Conservation (phyloP, 2,888 invertebrate species). For the Polia nebulosa region DNA sequence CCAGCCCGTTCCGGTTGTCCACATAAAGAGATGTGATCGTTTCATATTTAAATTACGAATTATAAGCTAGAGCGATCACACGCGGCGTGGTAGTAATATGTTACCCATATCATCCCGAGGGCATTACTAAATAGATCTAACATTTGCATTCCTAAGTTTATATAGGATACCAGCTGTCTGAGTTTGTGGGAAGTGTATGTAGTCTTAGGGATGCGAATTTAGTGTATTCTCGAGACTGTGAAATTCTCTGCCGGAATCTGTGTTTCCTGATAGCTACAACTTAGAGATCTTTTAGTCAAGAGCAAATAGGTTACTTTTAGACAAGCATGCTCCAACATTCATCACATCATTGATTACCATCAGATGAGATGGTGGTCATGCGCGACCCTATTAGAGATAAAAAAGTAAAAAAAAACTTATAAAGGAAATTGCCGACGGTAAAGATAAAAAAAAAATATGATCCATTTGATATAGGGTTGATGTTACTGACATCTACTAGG, state of each 20-base stretch:
- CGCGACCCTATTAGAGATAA: no score
- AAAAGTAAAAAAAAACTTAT: no score
- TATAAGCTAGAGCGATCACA: slow-evolving; percentile 66
- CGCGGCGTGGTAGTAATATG: slow-evolving; percentile 48
- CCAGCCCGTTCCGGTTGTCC: neutral
- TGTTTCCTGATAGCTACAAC: neutral
- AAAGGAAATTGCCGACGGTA: no score
- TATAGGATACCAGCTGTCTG: slow-evolving; percentile 46
- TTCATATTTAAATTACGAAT: slow-evolving; percentile 68
- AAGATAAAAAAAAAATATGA: no score
- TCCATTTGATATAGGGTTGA: no score
- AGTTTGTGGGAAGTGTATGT: slow-evolving; percentile 25
- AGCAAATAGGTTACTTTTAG: no score
- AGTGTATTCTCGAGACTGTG: slow-evolving; percentile 11
- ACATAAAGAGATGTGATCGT: slow-evolving; percentile 52
- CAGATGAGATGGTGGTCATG: no score
- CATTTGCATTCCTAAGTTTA: slow-evolving; percentile 66
- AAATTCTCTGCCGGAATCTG: neutral
- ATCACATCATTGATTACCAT: neutral
- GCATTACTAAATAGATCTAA: slow-evolving; percentile 65
- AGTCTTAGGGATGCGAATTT: slow-evolving; percentile 42
- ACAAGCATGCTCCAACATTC: neutral
- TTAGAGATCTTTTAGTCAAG: neutral
- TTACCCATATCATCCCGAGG: slow-evolving; percentile 58
- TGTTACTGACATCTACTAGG: no score